Percentiles rank a stretch among this genome's conserved stretches.
These are phyloP conservation scores for Cephus runcator DNA, from an alignment of 2,888 invertebrate species.

Conservation along the genomic window DNA sequence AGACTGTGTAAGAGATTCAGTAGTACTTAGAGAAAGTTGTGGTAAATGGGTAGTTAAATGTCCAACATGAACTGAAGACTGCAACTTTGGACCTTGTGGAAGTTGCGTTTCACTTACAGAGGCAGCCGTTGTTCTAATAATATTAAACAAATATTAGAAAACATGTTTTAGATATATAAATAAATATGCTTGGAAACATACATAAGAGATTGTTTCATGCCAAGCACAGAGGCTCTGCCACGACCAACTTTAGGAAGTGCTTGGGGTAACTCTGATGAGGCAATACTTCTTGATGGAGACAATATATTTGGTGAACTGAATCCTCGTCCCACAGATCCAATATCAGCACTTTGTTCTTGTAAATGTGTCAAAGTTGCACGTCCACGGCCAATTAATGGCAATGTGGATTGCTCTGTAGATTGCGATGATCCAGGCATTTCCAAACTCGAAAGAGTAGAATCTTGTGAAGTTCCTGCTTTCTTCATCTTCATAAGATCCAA, in stretches of 20 bases:
- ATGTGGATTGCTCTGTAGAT: background rate
- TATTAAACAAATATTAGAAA: background rate
- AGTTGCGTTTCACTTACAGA: background rate
- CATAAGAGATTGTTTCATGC: conserved; percentile 8
- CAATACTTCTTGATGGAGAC: background rate
- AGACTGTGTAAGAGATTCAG: background rate
- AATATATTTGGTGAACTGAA: background rate
- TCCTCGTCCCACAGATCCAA: background rate
- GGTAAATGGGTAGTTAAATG: conserved; percentile 43
- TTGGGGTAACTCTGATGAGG: background rate
- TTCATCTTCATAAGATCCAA: background rate
- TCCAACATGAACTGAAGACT: conserved; percentile 25
- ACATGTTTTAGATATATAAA: background rate
- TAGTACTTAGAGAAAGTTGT: conserved; percentile 37
- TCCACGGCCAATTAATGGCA: background rate
- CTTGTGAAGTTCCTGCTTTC: background rate
- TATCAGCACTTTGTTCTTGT: background rate
- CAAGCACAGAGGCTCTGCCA: conserved; percentile 27
- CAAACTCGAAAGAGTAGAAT: background rate
- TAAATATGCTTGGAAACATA: background rate
- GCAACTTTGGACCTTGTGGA: background rate
- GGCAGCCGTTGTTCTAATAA: background rate
- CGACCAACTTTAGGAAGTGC: conserved; percentile 9
- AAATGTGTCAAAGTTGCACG: background rate
- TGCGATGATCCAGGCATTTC: background rate